Percentiles rank a stretch among this genome's conserved stretches.
Evolutionary conservation across 30 jellyfish, hydroid and myxozoan genomes (phyloP).

Genomic region (Aurelia coerulea): DNA sequence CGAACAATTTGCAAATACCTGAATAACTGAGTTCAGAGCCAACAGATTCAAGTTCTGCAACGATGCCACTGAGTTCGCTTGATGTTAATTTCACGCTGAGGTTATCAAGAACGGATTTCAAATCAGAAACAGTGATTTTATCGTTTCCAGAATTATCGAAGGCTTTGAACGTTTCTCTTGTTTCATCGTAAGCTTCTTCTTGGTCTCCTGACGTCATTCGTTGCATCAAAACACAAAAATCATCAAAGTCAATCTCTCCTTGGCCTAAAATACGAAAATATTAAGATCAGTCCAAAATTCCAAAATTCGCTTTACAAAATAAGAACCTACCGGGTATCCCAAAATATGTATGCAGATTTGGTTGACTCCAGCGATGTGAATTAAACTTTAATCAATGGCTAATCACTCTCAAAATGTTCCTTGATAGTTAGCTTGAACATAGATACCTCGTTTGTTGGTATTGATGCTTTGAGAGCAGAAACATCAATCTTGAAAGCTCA

Average conservation of each 20-base stretch:
- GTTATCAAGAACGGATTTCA: conserved; percentile 57
- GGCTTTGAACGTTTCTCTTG: conserved; percentile 66
- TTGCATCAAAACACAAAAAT: conserved; percentile 67
- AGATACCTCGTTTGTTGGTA: too few relatives aligned
- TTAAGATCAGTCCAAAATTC: background rate
- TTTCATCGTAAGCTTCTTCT: conserved; percentile 60
- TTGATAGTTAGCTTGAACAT: too few relatives aligned
- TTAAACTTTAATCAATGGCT: too few relatives aligned
- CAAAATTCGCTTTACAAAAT: too few relatives aligned
- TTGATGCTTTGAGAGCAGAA: too few relatives aligned
- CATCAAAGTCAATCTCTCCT: conserved; percentile 73
- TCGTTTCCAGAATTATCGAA: conserved; percentile 60
- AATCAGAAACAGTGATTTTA: conserved; percentile 50
- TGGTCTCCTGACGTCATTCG: conserved; percentile 66
- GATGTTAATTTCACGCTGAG: conserved; percentile 61
- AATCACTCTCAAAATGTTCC: too few relatives aligned
- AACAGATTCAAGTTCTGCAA: conserved; percentile 45
- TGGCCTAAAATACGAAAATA: conserved; percentile 29
- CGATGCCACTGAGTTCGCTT: conserved; percentile 52
- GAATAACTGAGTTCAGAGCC: conserved; percentile 49
- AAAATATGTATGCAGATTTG: too few relatives aligned
- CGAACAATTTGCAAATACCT: conserved; percentile 25
- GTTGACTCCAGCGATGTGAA: too few relatives aligned
- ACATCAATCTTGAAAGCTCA: too few relatives aligned
- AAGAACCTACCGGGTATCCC: too few relatives aligned